Evolutionary conservation across 2,797 vertebrate species (phyloP).

Genomic region (Rhadinocentrus ornatus): DNA sequence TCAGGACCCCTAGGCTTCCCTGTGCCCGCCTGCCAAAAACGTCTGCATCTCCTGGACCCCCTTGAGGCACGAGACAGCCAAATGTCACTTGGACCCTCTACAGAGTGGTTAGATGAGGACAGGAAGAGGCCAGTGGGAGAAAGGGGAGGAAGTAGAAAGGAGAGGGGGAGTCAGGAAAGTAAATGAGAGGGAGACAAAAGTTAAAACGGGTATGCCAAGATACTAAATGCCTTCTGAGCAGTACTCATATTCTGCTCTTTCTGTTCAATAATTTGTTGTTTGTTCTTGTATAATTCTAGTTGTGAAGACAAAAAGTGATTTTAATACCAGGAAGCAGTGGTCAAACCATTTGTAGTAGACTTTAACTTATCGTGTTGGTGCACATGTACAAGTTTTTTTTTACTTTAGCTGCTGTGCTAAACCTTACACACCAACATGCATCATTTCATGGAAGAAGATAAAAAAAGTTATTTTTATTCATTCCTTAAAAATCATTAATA

Average conservation of each 20-base stretch:
- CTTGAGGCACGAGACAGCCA: slow-evolving; percentile 75
- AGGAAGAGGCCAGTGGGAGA: slow-evolving; percentile 47
- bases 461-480: not conserved
- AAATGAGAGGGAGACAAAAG: slow-evolving; percentile 34
- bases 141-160: slow-evolving; percentile 6
- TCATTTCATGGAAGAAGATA: not conserved
- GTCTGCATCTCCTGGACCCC: slow-evolving; percentile 79
- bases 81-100: slow-evolving; percentile 81
- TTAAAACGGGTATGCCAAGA: slow-evolving; percentile 30
- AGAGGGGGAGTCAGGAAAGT: slow-evolving; percentile 6
- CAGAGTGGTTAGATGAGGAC: slow-evolving; percentile 70
- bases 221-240: too few species aligned
- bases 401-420: not conserved
- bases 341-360: not conserved
- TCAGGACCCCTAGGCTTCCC: slow-evolving; percentile 77
- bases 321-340: too few species aligned
- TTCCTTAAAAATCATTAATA: not conserved
- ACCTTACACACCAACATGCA: too few species aligned
- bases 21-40: slow-evolving; percentile 79
- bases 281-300: too few species aligned
- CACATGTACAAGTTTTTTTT: not conserved
- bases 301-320: too few species aligned
- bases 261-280: not conserved
- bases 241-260: not conserved
- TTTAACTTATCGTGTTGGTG: not conserved